Conservation (phyloP, 2,888 invertebrate genomes). For the Pheosia gnoma region DNA sequence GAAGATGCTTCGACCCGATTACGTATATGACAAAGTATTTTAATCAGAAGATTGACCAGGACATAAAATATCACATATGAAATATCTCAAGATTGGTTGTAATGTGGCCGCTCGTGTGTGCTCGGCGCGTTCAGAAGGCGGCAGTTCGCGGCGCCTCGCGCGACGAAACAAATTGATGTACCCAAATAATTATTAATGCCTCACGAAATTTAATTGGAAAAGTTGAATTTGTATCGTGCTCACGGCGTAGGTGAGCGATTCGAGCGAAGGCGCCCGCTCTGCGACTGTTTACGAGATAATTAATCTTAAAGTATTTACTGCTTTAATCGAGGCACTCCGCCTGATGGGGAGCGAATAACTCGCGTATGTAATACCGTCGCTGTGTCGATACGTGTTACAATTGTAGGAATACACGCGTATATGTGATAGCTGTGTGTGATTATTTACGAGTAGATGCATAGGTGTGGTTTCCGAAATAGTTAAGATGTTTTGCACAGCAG, state of each 20-base stretch:
- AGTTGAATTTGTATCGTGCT: slow-evolving; percentile 84
- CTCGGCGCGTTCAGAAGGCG: slow-evolving; percentile 53
- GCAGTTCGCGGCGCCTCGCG: slow-evolving; percentile 62
- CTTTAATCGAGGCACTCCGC: slow-evolving; percentile 81
- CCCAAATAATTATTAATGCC: slow-evolving; percentile 85
- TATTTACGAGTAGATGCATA: not conserved
- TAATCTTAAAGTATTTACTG: slow-evolving; percentile 85
- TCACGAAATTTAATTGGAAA: slow-evolving; percentile 86
- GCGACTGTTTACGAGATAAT: slow-evolving; percentile 84
- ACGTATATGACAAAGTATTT: too few relatives aligned
- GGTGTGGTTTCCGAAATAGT: not conserved
- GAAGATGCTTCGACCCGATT: too few relatives aligned
- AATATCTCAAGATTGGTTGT: slow-evolving; percentile 46
- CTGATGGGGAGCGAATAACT: slow-evolving; percentile 79
- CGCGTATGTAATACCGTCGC: slow-evolving; percentile 79
- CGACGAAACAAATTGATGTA: slow-evolving; percentile 85
- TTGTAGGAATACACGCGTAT: slow-evolving; percentile 13
- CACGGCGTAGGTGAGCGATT: slow-evolving; percentile 83
- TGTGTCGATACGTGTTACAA: slow-evolving; percentile 49
- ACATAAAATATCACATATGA: slow-evolving; percentile 4
- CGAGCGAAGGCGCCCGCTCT: slow-evolving; percentile 69
- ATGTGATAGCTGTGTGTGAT: slow-evolving; percentile 6
- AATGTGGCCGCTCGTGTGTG: slow-evolving; percentile 32
- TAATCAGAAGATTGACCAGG: too few relatives aligned
- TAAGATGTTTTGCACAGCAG: too few relatives aligned